Evolutionary conservation across 2,797 vertebrate genomes (phyloP).

Genomic region (Pempheris klunzingeri): DNA sequence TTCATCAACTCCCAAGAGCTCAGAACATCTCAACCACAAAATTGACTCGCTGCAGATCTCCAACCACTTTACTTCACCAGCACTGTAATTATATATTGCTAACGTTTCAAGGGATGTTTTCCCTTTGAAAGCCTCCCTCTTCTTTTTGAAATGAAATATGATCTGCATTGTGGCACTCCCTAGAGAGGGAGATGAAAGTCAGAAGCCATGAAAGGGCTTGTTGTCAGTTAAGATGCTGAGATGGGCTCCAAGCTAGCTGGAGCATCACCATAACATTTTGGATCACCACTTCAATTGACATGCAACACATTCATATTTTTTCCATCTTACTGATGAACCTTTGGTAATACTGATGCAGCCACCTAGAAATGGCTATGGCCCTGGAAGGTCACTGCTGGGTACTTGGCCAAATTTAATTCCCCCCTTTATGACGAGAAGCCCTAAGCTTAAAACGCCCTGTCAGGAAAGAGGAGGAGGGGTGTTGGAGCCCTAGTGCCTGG

Average conservation of each 20-base stretch:
- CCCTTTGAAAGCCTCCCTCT: constrained; percentile 72
- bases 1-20: constrained; percentile 29
- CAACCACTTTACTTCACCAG: constrained; percentile 52
- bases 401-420: too few relatives aligned
- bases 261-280: too few relatives aligned
- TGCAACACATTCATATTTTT: too few relatives aligned
- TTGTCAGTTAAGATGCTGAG: constrained; percentile 29
- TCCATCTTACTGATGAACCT: too few relatives aligned
- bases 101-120: constrained; percentile 72
- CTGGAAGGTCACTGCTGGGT: too few relatives aligned
- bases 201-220: constrained; percentile 58
- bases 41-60: constrained; percentile 64
- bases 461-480: too few relatives aligned
- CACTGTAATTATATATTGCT: constrained; percentile 76
- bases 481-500: too few relatives aligned
- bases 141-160: constrained; percentile 78
- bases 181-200: constrained; percentile 72
- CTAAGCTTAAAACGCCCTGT: too few relatives aligned
- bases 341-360: too few relatives aligned
- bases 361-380: too few relatives aligned
- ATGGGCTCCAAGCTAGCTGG: not conserved
- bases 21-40: constrained; percentile 55
- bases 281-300: too few relatives aligned
- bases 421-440: too few relatives aligned
- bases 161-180: constrained; percentile 59